Base-by-base conservation (phyloP, 2,113 vertebrate species). In the Thryonomys swinderianus region DNA sequence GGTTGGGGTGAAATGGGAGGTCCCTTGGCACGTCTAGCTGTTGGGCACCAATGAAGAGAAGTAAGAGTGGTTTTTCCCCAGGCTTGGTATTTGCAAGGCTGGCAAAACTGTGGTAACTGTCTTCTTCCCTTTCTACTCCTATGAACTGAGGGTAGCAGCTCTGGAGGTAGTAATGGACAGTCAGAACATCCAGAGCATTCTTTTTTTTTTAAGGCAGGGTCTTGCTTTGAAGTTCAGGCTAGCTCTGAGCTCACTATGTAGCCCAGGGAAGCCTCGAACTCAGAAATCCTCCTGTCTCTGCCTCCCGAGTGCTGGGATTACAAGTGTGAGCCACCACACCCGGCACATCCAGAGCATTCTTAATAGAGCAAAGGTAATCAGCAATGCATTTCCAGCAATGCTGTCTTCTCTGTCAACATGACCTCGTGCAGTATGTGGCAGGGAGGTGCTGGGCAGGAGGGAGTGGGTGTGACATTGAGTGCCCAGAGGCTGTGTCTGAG, bases 21-120 rank as follows among this genome's bases (percentile, higher is more conserved):
- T 0, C 0, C 16, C n/a, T 34, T 0, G 2, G 13, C 0, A 0
- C 0, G 9, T 0, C 11, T n/a, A 1, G 25, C 25, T 0, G 0
- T 0, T 1, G 66, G 83, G 30, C 0, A 2, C 11, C 1, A 30
- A 30, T 0, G 0, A 20, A 57, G 86, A 32, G 69, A 62, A 7
- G 13, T 13, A 17, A 3, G 51, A 57, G 10, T 3, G 37, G 11
- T 7, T 0, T 25, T 10, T 2, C 55, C 25, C 57, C 27, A n/a
- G 92, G 67, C 30, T 20, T 48, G 69, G 62, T 59, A 69, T 20
- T 48, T 32, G 83, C 42, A 0, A 3, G 30, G 42, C 13, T 20
- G n/a, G 45, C 34, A 7, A 11, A 71, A 2, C 40, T 13, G 83
- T 2, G 59, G 53, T 32, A 27, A 32, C 10, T 18, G 37, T 67